A percentile compares a stretch with the other conserved stretches of the same genome.
These are phyloP conservation scores for Chrosomus eos DNA, from an alignment of 2,797 vertebrate species.

Conservation along the genomic window DNA sequence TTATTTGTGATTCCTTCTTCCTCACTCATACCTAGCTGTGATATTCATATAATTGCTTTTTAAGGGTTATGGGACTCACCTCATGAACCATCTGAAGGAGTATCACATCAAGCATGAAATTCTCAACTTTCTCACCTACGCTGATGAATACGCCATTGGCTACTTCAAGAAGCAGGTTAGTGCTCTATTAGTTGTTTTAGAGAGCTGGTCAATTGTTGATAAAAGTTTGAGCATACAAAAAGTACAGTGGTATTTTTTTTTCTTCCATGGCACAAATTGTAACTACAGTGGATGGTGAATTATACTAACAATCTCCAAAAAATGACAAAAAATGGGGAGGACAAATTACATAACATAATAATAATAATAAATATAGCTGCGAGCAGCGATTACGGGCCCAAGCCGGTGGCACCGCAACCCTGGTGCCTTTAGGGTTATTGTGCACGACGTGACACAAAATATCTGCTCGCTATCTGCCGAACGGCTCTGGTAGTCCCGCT, in stretches of 20 bases:
- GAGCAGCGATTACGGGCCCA: no score
- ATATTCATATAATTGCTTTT: neutral
- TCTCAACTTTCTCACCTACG: slow-evolving; percentile 97
- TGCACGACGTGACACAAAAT: no score
- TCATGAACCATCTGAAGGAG: slow-evolving; percentile 99
- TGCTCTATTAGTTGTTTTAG: neutral
- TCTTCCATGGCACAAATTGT: no score
- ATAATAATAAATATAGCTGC: neutral
- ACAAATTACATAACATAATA: no score
- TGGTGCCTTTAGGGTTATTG: no score
- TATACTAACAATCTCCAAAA: neutral
- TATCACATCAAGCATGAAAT: slow-evolving; percentile 98
- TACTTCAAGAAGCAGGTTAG: slow-evolving; percentile 99
- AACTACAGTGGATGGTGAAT: neutral
- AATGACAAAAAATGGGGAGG: neutral
- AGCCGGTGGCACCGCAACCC: no score
- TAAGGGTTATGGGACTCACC: slow-evolving; percentile 94
- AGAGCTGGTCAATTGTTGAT: neutral
- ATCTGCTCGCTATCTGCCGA: no score
- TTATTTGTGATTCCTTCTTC: neutral
- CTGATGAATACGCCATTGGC: slow-evolving; percentile 97
- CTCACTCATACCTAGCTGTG: neutral
- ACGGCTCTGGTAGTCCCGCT: no score
- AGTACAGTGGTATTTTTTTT: neutral
- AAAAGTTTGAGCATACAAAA: neutral